A percentile compares a stretch with the other conserved stretches of the same genome.
Conservation (phyloP, 1,140 invertebrate genomes). For the Papilio dardanus region DNA sequence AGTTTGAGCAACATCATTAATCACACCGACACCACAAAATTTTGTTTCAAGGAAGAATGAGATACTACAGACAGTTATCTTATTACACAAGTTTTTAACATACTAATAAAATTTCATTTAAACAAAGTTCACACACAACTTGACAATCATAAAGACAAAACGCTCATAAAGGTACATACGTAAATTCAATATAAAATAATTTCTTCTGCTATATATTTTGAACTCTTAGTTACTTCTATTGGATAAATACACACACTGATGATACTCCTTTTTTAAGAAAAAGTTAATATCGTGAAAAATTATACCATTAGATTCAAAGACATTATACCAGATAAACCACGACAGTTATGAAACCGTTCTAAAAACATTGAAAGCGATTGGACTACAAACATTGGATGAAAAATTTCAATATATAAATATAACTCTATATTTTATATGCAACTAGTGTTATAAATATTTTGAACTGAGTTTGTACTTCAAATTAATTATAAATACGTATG, state of each 20-base stretch:
- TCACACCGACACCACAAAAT: constrained; percentile 58
- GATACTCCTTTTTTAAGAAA: background rate
- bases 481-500: constrained; percentile 6
- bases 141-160: constrained; percentile 10
- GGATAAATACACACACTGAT: background rate
- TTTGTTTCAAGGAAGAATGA: constrained; percentile 48
- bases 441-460: background rate
- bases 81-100: background rate
- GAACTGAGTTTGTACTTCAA: constrained; percentile 26
- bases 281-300: constrained; percentile 17
- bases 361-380: constrained; percentile 41
- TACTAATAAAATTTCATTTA: constrained; percentile 14
- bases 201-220: constrained; percentile 14
- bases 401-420: constrained; percentile 10
- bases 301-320: constrained; percentile 12
- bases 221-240: constrained; percentile 14
- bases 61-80: background rate
- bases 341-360: background rate
- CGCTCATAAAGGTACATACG: constrained; percentile 21
- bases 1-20: constrained; percentile 76
- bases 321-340: background rate
- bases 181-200: constrained; percentile 20
- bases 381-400: constrained; percentile 44
- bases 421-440: constrained; percentile 12
- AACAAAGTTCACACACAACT: constrained; percentile 16